Conservation (phyloP, 2,113 vertebrate genomes). For the Blennius ocellaris region DNA sequence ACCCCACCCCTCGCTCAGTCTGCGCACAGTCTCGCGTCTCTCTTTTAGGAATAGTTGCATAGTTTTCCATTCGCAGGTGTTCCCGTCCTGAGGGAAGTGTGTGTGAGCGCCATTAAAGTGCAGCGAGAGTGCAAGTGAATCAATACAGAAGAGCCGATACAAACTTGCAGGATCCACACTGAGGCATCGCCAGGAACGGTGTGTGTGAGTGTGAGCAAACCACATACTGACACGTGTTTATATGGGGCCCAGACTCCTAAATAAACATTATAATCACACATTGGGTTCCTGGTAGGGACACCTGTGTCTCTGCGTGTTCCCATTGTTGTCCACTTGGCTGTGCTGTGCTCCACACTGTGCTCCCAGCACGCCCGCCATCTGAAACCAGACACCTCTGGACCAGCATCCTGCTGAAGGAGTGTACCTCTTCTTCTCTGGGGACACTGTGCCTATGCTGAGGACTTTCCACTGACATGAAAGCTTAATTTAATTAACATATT, state of each 20-base stretch:
- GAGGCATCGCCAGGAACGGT: neutral
- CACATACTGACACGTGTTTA: conserved; percentile 16
- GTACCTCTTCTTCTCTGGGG: conserved; percentile 57
- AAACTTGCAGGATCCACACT: conserved; percentile 35
- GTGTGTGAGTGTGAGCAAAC: neutral
- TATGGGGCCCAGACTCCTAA: conserved; percentile 17
- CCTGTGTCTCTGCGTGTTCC: conserved; percentile 76
- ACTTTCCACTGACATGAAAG: conserved; percentile 22
- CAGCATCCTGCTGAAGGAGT: conserved; percentile 62
- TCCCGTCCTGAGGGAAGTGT: conserved; percentile 59
- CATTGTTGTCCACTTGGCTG: conserved; percentile 82
- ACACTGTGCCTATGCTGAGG: conserved; percentile 55
- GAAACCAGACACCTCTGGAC: conserved; percentile 75
- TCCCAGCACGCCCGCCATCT: conserved; percentile 73
- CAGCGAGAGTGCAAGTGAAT: conserved; percentile 70
- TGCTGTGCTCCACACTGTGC: conserved; percentile 83
- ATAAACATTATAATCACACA: conserved; percentile 42
- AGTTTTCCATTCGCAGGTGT: conserved; percentile 71
- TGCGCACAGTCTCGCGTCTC: neutral
- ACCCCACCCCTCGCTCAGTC: neutral
- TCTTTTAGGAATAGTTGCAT: conserved; percentile 55
- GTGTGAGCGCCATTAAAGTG: conserved; percentile 68
- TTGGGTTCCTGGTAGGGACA: conserved; percentile 53
- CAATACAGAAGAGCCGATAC: conserved; percentile 63
- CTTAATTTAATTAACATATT: conserved; percentile 7